Conservation (phyloP, 2,888 invertebrate genomes). For the Chorisops tibialis region DNA sequence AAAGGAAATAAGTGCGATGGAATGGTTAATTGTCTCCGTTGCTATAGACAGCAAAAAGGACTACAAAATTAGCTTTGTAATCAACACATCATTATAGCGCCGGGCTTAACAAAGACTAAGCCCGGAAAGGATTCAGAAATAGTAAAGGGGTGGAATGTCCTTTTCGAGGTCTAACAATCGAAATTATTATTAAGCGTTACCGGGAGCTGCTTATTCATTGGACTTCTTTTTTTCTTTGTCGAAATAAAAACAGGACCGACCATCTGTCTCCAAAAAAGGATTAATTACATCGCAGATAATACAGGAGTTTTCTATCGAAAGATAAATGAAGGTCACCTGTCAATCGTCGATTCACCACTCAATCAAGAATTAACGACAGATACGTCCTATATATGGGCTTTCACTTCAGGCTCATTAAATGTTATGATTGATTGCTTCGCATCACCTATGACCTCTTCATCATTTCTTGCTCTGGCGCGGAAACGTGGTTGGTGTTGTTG, state of each 20-base stretch:
- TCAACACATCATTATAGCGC: constrained; percentile 17
- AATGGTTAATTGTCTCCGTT: not conserved
- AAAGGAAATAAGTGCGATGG: not conserved
- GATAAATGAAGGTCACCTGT: constrained; percentile 1
- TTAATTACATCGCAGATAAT: constrained; percentile 5
- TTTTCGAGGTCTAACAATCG: no score
- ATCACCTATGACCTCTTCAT: not conserved
- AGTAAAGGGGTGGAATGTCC: no score
- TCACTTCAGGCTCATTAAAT: not conserved
- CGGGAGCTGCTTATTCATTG: not conserved
- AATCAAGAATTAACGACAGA: not conserved
- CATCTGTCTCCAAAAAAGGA: constrained; percentile 9
- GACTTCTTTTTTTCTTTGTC: not conserved
- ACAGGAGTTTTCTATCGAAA: not conserved
- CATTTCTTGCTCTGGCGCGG: not conserved
- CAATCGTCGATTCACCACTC: constrained; percentile 1
- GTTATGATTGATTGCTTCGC: constrained; percentile 4
- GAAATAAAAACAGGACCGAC: not conserved
- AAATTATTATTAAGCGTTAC: no score
- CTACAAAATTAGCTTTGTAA: constrained; percentile 1
- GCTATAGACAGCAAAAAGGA: constrained; percentile 2
- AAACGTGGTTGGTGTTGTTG: not conserved
- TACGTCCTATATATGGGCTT: not conserved
- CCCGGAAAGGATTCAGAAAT: no score
- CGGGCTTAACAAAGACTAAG: no score